Evolutionary conservation across 2,888 invertebrate genomes (phyloP).

Genomic region (Anthophora plumipes): DNA sequence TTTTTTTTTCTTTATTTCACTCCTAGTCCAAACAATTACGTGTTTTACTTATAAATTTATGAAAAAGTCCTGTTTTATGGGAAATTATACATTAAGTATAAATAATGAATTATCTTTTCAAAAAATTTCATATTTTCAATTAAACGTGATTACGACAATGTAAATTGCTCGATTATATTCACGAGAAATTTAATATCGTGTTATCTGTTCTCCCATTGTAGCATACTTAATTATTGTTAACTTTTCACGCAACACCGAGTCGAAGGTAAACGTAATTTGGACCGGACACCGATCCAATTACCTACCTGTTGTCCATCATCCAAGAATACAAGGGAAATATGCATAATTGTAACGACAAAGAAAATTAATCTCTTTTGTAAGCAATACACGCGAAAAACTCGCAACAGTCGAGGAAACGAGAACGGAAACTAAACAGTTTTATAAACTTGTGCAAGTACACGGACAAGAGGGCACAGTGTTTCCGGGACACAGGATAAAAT

Average conservation of each 20-base stretch:
- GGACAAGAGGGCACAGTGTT: not conserved
- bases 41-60: not conserved
- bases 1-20: not conserved
- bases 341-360: not conserved
- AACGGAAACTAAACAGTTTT: not conserved
- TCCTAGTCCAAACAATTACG: not conserved
- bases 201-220: not conserved
- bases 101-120: too few relatives aligned
- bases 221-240: slow-evolving; percentile 1
- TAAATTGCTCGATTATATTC: not conserved
- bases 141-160: too few relatives aligned
- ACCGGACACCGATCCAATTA: slow-evolving; percentile 3
- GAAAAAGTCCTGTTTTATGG: not conserved
- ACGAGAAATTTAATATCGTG: not conserved
- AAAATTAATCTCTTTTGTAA: not conserved
- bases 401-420: not conserved
- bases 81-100: too few relatives aligned
- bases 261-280: slow-evolving; percentile 16
- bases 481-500: not conserved
- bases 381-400: not conserved
- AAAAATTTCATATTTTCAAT: too few relatives aligned
- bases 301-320: slow-evolving; percentile 33
- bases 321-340: slow-evolving; percentile 22
- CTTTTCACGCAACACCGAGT: slow-evolving; percentile 21
- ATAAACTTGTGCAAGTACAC: not conserved